A percentile compares a stretch with the other conserved stretches of the same genome.
These are phyloP conservation scores for Cinclus cinclus DNA, from an alignment of 2,113 vertebrate species.

Conservation along the genomic window DNA sequence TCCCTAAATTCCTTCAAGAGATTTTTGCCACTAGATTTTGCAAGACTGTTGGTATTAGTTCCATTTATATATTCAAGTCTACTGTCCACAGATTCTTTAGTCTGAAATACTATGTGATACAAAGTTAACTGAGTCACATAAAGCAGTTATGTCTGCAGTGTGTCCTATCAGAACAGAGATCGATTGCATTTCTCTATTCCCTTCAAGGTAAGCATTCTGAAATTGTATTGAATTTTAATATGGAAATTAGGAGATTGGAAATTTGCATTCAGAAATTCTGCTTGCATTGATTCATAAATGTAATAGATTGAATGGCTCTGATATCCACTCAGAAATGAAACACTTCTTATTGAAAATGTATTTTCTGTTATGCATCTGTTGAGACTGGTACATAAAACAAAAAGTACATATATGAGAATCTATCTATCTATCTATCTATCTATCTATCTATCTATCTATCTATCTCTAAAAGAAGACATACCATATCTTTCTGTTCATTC, in stretches of 20 bases:
- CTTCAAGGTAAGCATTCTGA: neutral
- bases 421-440: neutral
- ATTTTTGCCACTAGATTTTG: neutral
- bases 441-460: neutral
- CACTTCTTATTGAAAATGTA: fast-evolving
- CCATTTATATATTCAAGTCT: neutral
- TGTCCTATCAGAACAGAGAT: neutral
- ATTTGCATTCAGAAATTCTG: neutral
- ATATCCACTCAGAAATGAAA: neutral
- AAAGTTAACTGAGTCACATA: neutral
- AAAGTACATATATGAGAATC: neutral
- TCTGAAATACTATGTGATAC: neutral
- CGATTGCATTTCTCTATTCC: neutral
- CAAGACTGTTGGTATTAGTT: neutral
- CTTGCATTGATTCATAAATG: neutral
- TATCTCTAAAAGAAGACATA: neutral
- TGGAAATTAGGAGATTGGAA: neutral
- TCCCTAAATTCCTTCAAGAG: neutral
- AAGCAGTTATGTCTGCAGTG: neutral
- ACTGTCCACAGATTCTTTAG: neutral
- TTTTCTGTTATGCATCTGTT: neutral
- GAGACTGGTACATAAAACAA: neutral
- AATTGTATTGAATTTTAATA: neutral
- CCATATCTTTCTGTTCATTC: neutral
- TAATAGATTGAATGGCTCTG: neutral